Evolutionary conservation across 2,797 vertebrate species (phyloP).

Genomic region (Cyprinodon diabolis): DNA sequence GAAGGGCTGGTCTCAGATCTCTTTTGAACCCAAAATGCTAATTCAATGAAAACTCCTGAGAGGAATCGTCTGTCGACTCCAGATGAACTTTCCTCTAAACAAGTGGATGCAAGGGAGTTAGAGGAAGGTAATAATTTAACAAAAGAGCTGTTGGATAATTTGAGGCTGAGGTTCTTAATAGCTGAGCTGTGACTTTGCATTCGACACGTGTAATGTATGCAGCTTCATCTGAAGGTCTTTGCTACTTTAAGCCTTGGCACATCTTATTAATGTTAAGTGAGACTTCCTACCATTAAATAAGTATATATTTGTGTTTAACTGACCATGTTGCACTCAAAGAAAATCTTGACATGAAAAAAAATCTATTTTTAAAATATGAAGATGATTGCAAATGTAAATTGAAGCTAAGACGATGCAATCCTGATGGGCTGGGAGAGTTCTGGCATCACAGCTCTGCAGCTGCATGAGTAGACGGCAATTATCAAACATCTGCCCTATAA

Average conservation of each 20-base stretch:
- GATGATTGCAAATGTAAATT: not conserved
- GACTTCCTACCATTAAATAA: not conserved
- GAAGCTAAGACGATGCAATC: not conserved
- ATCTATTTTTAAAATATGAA: not conserved
- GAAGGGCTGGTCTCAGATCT: conserved; percentile 20
- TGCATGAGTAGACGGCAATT: conserved; percentile 7
- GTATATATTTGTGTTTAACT: not conserved
- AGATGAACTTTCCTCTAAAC: conserved; percentile 27
- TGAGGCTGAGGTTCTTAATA: conserved; percentile 36
- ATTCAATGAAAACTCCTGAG: conserved; percentile 34
- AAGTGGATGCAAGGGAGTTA: conserved; percentile 27
- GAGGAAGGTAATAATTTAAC: conserved; percentile 27
- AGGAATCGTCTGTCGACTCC: conserved; percentile 14
- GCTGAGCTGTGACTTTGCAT: conserved; percentile 44
- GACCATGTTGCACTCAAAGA: not conserved
- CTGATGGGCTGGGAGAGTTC: conserved; percentile 12
- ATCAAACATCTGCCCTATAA: conserved; percentile 10
- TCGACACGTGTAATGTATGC: conserved; percentile 24
- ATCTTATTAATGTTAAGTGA: not conserved
- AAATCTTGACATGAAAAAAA: not conserved
- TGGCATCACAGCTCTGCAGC: conserved; percentile 5
- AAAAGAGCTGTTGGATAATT: conserved; percentile 37
- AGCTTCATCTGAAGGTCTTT: conserved; percentile 20
- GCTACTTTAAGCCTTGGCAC: not conserved
- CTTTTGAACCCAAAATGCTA: conserved; percentile 40